phyloP scores from a whole-genome alignment of 2,113 vertebrate genomes.

The Chloroceryle aenea region DNA sequence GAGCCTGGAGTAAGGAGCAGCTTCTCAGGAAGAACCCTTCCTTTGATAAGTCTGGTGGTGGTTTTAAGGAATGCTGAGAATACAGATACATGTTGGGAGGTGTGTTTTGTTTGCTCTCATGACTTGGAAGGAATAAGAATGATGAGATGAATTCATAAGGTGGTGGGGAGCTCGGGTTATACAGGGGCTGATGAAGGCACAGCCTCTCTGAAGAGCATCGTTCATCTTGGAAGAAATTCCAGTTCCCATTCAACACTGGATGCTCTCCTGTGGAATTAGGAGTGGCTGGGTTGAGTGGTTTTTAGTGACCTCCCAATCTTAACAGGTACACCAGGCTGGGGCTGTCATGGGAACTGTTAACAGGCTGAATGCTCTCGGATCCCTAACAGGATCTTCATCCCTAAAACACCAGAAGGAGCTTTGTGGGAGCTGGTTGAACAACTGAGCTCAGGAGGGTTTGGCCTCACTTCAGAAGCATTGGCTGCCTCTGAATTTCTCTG shows the following conservation, averaged over 20 bases:
- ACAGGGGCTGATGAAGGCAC: neutral
- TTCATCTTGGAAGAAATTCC: neutral
- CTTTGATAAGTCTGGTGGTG: no score
- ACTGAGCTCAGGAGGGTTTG: neutral
- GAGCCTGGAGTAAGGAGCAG: neutral
- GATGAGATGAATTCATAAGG: neutral
- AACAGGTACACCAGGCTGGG: neutral
- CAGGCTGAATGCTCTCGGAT: neutral
- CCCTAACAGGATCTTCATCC: no score
- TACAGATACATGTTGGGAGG: neutral
- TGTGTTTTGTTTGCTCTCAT: neutral
- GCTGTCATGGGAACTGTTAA: accelerated
- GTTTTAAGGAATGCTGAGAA: neutral
- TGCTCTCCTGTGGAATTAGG: neutral
- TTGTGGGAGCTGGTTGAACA: neutral
- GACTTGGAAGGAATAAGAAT: neutral
- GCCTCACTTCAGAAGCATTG: neutral
- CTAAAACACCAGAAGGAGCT: neutral
- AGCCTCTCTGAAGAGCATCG: neutral
- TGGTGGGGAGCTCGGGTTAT: neutral
- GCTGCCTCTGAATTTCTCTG: neutral
- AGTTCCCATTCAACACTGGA: neutral
- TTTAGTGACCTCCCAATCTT: neutral
- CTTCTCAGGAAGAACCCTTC: neutral
- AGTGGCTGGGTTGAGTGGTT: neutral